Evolutionary conservation across 2,888 invertebrate species (phyloP), one percentile per base, ranked within the genome.

Genomic region (Pilophorus perplexus): DNA sequence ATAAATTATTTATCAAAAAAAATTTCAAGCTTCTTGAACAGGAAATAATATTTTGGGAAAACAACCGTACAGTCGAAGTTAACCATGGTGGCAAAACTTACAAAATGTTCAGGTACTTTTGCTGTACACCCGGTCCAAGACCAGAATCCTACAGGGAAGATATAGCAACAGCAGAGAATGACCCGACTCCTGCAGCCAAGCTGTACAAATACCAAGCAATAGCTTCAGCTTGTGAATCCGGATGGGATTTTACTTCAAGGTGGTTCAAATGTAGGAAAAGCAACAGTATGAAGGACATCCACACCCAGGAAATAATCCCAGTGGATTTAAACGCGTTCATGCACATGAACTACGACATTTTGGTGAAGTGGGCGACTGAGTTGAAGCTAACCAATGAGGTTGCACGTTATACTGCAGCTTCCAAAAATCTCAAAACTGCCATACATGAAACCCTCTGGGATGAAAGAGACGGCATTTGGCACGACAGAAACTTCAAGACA

Each of bases 181-280:
- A 16, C 10, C 10, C n/a, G 4, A 40, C 59, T 23, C 18, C 37
- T 2, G 64, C 57, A 16, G 48, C 46, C 18, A 66, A 55, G 27
- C 28, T 57, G 23, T 33, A 55, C 40, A 57, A 27, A 72, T 90
- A 87, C 75, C 79, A 80, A 12, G 85, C 89, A 70, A 78, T 89
- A 14, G 88, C 88, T 73, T 85, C 89, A 40, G 89, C 86, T 0
- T 90, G 90, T 2, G 93, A 93, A 76, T 88, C 88, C 42, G 93
- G 93, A 0, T 91, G 90, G 90, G 93, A 93, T 74, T 93, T 91
- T 76, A 89, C 89, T 2, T 82, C 85, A 1, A 83, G 92, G 18
- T 93, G 92, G 92, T 84, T 89, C 73, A 80, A 85, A 64, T 77
- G 80, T 44, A 60, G 44, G 28, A 84, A 84, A 16, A 80, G 82